phyloP scores from a whole-genome alignment of 2,113 vertebrate genomes.

The Trematomus loennbergii region DNA sequence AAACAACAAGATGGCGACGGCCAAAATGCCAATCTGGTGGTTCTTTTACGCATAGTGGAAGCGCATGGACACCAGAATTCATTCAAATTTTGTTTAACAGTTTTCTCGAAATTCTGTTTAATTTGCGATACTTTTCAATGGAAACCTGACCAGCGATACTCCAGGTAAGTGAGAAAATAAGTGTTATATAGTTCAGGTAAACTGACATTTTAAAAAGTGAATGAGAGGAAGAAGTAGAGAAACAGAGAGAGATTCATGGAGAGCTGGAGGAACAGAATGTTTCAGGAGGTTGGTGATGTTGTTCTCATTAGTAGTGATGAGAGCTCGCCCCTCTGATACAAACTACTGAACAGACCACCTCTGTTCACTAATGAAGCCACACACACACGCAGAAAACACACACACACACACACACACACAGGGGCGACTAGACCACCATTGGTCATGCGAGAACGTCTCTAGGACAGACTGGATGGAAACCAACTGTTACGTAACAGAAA shows the following conservation, averaged over 20 bases:
- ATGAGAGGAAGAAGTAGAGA: not conserved
- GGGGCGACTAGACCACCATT: conserved; percentile 55
- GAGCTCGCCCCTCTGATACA: conserved; percentile 42
- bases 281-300: conserved; percentile 52
- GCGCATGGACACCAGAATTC: too few relatives aligned
- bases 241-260: conserved; percentile 4
- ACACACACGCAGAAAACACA: conserved; percentile 34
- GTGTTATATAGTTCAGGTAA: not conserved
- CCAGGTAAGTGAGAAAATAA: not conserved
- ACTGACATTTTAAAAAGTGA: not conserved
- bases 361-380: conserved; percentile 79
- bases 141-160: too few relatives aligned
- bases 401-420: conserved; percentile 49
- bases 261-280: conserved; percentile 60
- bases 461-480: conserved; percentile 62
- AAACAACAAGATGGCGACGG: too few relatives aligned
- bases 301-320: conserved; percentile 79
- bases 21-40: too few relatives aligned
- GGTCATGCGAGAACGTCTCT: conserved; percentile 50
- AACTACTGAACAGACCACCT: conserved; percentile 72
- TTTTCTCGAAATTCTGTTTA: too few relatives aligned
- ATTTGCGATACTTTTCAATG: too few relatives aligned
- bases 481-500: conserved; percentile 62
- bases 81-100: too few relatives aligned
- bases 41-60: too few relatives aligned